Conservation (phyloP, 2,113 vertebrate genomes). For the Chloropsis hardwickii region DNA sequence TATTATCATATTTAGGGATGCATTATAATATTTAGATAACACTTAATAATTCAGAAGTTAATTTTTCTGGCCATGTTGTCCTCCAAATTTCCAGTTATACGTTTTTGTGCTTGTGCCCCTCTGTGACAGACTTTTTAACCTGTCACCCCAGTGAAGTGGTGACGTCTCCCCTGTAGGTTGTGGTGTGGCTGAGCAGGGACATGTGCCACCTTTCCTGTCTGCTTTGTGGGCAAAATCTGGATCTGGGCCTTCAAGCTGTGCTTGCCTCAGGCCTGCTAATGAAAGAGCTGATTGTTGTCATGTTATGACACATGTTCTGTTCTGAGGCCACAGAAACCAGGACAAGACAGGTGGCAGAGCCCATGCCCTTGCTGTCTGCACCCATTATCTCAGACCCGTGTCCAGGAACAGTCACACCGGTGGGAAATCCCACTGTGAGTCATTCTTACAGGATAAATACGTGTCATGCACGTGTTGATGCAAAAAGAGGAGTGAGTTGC, state of each 20-base stretch:
- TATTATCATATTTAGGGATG: too few relatives aligned
- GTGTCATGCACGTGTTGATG: background rate
- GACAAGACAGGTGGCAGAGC: background rate
- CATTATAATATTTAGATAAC: background rate
- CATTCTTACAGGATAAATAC: background rate
- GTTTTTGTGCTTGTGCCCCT: background rate
- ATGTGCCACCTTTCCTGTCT: background rate
- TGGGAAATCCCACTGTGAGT: background rate
- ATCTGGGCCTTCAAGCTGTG: background rate
- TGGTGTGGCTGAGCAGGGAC: background rate
- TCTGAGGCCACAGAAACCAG: background rate
- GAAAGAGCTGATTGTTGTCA: background rate
- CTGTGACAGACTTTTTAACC: background rate
- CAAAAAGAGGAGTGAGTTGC: background rate
- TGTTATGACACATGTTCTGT: background rate
- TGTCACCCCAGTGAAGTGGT: background rate
- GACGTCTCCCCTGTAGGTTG: background rate
- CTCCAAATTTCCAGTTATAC: background rate
- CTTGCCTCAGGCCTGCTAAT: background rate
- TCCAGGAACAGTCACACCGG: background rate
- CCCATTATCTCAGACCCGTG: background rate
- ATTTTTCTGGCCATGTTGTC: background rate
- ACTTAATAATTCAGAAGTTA: background rate
- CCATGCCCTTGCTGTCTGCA: background rate
- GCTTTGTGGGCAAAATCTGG: background rate